phyloP scores from a whole-genome alignment of 2,113 vertebrate genomes.

The Sinocyclocheilus rhinocerous region DNA sequence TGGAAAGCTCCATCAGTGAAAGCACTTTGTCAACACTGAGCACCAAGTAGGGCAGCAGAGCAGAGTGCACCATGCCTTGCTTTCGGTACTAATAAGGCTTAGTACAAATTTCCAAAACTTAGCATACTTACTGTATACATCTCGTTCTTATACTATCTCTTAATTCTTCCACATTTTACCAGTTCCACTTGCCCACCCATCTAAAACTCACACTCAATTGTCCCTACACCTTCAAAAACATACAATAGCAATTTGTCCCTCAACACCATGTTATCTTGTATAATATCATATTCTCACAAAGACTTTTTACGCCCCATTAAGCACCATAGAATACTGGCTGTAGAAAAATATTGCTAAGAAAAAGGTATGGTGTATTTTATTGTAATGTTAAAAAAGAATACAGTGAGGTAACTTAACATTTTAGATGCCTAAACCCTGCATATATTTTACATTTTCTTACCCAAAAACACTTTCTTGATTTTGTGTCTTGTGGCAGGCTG shows the following conservation, averaged over 20 bases:
- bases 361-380: neutral
- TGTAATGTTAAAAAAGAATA: too few relatives aligned
- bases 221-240: conserved; percentile 23
- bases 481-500: neutral
- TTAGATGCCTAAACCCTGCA: neutral
- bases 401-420: too few relatives aligned
- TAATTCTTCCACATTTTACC: neutral
- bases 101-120: conserved; percentile 14
- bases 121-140: conserved; percentile 12
- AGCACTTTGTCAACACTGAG: conserved; percentile 31
- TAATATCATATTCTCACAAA: too few relatives aligned
- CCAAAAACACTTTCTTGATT: neutral
- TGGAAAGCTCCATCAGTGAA: conserved; percentile 11
- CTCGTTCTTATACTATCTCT: conserved; percentile 15
- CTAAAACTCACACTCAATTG: conserved; percentile 27
- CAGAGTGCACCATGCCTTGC: conserved; percentile 11
- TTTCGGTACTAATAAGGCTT: conserved; percentile 11
- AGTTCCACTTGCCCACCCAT: neutral
- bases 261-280: too few relatives aligned
- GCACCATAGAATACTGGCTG: conserved; percentile 23
- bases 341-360: neutral
- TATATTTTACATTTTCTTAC: neutral
- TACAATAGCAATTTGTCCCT: conserved; percentile 27
- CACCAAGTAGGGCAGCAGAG: conserved; percentile 16
- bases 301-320: neutral